phyloP scores from a whole-genome alignment of 2,888 invertebrate genomes.

The Parochlus steinenii region DNA sequence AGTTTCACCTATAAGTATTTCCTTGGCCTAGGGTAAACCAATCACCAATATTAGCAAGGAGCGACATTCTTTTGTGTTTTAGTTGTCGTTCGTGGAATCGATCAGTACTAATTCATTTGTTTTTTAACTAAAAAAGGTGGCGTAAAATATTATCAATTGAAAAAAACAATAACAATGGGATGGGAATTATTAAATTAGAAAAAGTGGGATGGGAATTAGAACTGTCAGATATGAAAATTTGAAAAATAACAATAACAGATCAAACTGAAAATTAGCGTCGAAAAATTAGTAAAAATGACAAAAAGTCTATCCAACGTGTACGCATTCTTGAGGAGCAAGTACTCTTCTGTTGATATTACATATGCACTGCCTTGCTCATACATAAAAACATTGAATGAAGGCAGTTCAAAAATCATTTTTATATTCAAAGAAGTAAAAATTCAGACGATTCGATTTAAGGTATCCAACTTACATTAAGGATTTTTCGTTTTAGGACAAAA shows the following conservation, averaged over 20 bases:
- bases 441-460: not conserved
- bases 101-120: too few relatives aligned
- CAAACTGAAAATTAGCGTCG: too few relatives aligned
- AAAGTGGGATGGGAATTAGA: too few relatives aligned
- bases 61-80: conserved; percentile 27
- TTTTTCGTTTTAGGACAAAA: not conserved
- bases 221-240: too few relatives aligned
- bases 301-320: conserved; percentile 21
- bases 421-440: conserved; percentile 16
- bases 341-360: conserved; percentile 19
- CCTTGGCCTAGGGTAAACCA: conserved; percentile 28
- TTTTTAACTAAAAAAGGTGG: too few relatives aligned
- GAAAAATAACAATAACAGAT: too few relatives aligned
- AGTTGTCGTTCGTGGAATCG: too few relatives aligned
- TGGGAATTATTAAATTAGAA: too few relatives aligned
- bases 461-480: not conserved
- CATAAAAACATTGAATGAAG: conserved; percentile 17
- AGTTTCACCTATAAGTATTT: conserved; percentile 25
- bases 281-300: too few relatives aligned
- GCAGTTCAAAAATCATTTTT: conserved; percentile 15
- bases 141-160: too few relatives aligned
- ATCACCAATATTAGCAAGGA: conserved; percentile 29
- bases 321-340: conserved; percentile 21
- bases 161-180: too few relatives aligned
- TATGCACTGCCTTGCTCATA: conserved; percentile 20